Evolutionary conservation across 2,888 invertebrate species (phyloP).

Genomic region (Criorhina ranunculi): DNA sequence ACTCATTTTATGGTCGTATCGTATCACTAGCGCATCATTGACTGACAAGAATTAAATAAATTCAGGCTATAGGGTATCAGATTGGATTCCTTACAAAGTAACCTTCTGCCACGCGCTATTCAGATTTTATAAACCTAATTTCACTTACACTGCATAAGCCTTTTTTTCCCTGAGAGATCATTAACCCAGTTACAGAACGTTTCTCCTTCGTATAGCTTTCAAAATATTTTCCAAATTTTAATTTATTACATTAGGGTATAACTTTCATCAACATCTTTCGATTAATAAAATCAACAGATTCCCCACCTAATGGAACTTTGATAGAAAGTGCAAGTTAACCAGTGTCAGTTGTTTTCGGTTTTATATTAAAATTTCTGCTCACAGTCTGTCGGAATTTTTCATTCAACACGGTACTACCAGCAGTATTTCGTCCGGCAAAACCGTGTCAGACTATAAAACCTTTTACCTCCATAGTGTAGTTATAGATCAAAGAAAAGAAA

Average conservation of each 20-base stretch:
- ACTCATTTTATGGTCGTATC: too few relatives aligned
- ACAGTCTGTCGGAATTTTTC: conserved; percentile 40
- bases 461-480: conserved; percentile 17
- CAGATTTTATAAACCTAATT: background rate
- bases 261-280: conserved; percentile 28
- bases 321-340: conserved; percentile 49
- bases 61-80: too few relatives aligned
- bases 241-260: conserved; percentile 20
- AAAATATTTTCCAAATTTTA: background rate
- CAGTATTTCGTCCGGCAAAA: background rate
- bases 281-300: conserved; percentile 29
- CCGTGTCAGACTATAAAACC: background rate
- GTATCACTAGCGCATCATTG: too few relatives aligned
- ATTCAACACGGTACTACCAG: conserved; percentile 15
- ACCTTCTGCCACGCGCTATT: too few relatives aligned
- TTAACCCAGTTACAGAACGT: background rate
- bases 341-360: conserved; percentile 8
- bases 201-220: background rate
- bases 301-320: conserved; percentile 1
- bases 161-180: conserved; percentile 2
- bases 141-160: background rate
- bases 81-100: too few relatives aligned
- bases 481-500: conserved; percentile 11
- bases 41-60: too few relatives aligned
- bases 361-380: conserved; percentile 28